Percentiles rank a stretch among this genome's conserved stretches.
These are phyloP conservation scores for Mormoops blainvillei DNA, from an alignment of 2,113 vertebrate genomes.

Conservation along the genomic window DNA sequence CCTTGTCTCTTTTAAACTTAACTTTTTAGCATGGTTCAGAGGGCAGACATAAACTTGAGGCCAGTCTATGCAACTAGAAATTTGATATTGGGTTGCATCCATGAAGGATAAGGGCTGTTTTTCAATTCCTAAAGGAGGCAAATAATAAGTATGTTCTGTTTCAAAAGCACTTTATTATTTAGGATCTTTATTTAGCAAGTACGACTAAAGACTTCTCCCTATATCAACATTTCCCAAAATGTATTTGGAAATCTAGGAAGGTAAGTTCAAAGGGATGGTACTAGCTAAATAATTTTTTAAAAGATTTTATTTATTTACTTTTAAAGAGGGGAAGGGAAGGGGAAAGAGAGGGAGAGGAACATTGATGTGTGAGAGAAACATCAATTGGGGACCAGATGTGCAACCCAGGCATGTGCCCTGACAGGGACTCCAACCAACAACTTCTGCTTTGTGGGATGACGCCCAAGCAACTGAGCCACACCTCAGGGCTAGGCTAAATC, in stretches of 20 bases:
- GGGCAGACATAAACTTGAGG: not conserved
- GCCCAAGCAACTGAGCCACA: too few species aligned
- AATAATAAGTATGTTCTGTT: not conserved
- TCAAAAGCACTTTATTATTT: slow-evolving; percentile 9
- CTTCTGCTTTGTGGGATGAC: too few species aligned
- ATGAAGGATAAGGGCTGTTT: not conserved
- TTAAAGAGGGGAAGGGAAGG: too few species aligned
- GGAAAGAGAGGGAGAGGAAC: too few species aligned
- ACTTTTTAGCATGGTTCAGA: not conserved
- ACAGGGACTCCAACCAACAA: too few species aligned
- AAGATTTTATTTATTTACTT: too few species aligned
- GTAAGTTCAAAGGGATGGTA: not conserved
- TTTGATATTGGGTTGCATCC: not conserved
- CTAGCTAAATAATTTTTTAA: not conserved
- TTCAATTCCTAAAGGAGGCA: not conserved
- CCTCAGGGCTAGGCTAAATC: not conserved
- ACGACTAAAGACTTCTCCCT: not conserved
- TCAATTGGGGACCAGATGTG: too few species aligned
- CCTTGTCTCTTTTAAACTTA: not conserved
- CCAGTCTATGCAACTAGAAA: not conserved
- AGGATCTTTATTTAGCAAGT: not conserved
- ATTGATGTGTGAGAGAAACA: too few species aligned
- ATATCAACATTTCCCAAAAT: not conserved
- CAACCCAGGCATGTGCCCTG: too few species aligned
- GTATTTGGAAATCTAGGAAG: slow-evolving; percentile 25